Base-by-base conservation (phyloP, 2,113 vertebrate genomes). In the Limanda limanda region DNA sequence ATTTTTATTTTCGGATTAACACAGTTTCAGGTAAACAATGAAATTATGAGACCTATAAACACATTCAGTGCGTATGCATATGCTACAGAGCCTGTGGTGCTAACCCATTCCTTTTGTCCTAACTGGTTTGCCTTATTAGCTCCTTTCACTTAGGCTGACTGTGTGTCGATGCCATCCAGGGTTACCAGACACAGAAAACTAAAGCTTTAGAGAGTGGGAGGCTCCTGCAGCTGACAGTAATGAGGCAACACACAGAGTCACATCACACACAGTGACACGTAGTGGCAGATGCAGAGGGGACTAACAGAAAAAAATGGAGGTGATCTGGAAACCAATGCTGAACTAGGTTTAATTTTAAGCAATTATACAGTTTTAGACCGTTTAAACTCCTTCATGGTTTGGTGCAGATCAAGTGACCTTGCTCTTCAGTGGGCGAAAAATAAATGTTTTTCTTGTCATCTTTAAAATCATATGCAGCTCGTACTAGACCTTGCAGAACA, bases 171-270 rank as follows among this genome's bases (percentile, higher is more conserved):
- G 47, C 47, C 5, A 42, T 42, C 40, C 10, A 42, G 47, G 47
- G 47, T 51, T 18, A 51, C 15, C 47, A 51, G 15, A 7, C 47
- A 51, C 47, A 51, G 15, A 5, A 51, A 51, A 51, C 47, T 17
- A 51, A 51, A 51, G 47, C 47, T 15, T 51, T 20, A 51, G 5
- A 51, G 17, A 51, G 47, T 51, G 47, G 4, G 15, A 51, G 47
- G 76, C 73, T 82, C 76, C 78, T 66, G 74, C 54, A 69, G 85
- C 74, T 86, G 78, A 18, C 57, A 76, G 68, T 91, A 87, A 91
- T 86, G 78, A 91, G 85, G 70, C 70, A 78, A 84, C 72, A 83
- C 79, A 73, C 60, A 9, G n/a, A 74, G 76, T 62, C 84, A 66
- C 55, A 79, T 79, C 51, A 69, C 60, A 74, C 54, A 47, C 10